A percentile compares a stretch with the other conserved stretches of the same genome.
These are phyloP conservation scores for Coelopa pilipes DNA, from an alignment of 2,888 invertebrate species.

Conservation along the genomic window DNA sequence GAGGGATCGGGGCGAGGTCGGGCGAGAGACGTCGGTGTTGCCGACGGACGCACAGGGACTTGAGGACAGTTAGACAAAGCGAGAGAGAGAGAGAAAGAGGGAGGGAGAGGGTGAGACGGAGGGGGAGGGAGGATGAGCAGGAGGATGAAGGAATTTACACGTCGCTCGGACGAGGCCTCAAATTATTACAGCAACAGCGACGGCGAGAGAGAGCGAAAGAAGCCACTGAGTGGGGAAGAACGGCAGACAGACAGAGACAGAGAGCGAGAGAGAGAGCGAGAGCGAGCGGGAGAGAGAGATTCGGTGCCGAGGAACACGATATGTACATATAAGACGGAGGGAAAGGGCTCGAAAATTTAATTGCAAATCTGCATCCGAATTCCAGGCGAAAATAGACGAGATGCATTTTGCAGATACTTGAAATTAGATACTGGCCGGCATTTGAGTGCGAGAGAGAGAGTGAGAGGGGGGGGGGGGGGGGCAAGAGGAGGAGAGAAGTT, in stretches of 20 bases:
- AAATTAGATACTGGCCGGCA: conserved; percentile 22
- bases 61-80: too few relatives aligned
- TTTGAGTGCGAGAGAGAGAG: conserved; percentile 2
- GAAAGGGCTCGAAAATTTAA: conserved; percentile 42
- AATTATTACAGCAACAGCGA: conserved; percentile 32
- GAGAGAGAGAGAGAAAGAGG: too few relatives aligned
- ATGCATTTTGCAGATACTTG: conserved; percentile 31
- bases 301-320: too few relatives aligned
- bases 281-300: too few relatives aligned
- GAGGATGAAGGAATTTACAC: too few relatives aligned
- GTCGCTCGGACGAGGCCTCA: neutral
- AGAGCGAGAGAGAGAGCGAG: too few relatives aligned
- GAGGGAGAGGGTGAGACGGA: too few relatives aligned
- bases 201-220: too few relatives aligned
- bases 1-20: neutral
- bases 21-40: neutral
- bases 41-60: too few relatives aligned
- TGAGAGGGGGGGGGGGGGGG: neutral
- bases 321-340: conserved; percentile 19
- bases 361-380: conserved; percentile 36
- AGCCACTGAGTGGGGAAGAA: too few relatives aligned
- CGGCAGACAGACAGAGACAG: too few relatives aligned
- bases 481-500: conserved; percentile 18
- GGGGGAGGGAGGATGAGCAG: too few relatives aligned
- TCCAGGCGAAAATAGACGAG: conserved; percentile 32